Evolutionary conservation across 2,797 vertebrate species (phyloP).

Genomic region (Poecilia gillii): DNA sequence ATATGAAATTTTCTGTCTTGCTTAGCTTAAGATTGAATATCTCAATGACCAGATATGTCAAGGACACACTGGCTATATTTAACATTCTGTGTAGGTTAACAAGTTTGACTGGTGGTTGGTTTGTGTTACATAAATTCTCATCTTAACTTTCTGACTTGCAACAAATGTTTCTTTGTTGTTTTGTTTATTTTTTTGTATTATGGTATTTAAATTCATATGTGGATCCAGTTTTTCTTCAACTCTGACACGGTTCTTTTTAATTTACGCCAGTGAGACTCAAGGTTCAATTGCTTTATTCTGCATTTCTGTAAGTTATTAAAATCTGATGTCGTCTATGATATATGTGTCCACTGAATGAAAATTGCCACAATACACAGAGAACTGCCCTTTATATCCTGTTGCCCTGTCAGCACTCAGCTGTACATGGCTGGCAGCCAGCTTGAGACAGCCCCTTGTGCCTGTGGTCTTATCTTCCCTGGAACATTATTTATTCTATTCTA

Average conservation of each 20-base stretch:
- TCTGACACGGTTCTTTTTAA: neutral
- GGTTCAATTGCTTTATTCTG: constrained; percentile 6
- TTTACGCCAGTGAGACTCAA: neutral
- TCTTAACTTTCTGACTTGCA: neutral
- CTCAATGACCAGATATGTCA: neutral
- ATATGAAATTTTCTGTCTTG: neutral
- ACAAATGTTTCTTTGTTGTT: neutral
- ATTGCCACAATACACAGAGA: constrained; percentile 25
- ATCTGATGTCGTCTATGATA: constrained; percentile 23
- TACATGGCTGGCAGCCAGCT: constrained; percentile 44
- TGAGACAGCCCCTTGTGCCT: constrained; percentile 22
- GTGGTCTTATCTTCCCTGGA: constrained; percentile 59
- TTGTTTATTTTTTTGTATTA: neutral
- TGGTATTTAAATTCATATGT: neutral
- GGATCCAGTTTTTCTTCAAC: neutral
- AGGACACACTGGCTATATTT: neutral
- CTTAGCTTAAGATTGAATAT: neutral
- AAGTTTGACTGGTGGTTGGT: neutral
- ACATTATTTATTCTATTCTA: constrained; percentile 63
- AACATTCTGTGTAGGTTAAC: neutral
- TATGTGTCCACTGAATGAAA: constrained; percentile 17
- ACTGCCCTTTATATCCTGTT: constrained; percentile 27
- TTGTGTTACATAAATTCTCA: neutral
- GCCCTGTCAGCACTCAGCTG: constrained; percentile 50
- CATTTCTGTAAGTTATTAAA: constrained; percentile 38